Conservation (phyloP, 1,140 invertebrate species). For the Tetragnatha versicolor region DNA sequence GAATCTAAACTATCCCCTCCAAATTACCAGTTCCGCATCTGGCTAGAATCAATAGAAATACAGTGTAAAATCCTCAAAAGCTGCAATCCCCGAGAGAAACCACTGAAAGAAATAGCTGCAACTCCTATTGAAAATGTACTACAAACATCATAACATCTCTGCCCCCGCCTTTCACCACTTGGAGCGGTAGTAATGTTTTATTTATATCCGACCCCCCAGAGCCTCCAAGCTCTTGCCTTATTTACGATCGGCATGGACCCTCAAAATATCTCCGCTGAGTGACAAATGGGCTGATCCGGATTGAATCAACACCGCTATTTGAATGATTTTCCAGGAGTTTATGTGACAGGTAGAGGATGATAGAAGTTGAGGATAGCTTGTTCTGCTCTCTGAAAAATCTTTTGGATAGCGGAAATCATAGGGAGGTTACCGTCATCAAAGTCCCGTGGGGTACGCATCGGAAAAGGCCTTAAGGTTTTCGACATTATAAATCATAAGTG, state of each 20-base stretch:
- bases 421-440: too few relatives aligned
- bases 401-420: too few relatives aligned
- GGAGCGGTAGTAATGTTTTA: slow-evolving; percentile 23
- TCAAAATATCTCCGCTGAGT: slow-evolving; percentile 14
- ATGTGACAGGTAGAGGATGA: neutral
- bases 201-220: slow-evolving; percentile 26
- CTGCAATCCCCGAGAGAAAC: too few relatives aligned
- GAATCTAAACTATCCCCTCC: too few relatives aligned
- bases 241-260: slow-evolving; percentile 24
- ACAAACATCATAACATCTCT: slow-evolving; percentile 28
- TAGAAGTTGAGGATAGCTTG: too few relatives aligned
- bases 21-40: too few relatives aligned
- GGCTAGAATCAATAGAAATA: slow-evolving; percentile 1
- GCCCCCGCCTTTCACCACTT: neutral
- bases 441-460: too few relatives aligned
- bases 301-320: too few relatives aligned
- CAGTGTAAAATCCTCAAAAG: neutral
- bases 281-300: slow-evolving; percentile 30
- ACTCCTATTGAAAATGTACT: slow-evolving; percentile 41
- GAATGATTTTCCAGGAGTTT: neutral
- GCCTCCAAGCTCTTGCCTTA: slow-evolving; percentile 13
- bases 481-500: too few relatives aligned
- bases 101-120: too few relatives aligned
- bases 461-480: too few relatives aligned
- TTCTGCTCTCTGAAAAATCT: too few relatives aligned